Conservation (phyloP, 2,797 vertebrate species). For the Enteromius trimaculatus region DNA sequence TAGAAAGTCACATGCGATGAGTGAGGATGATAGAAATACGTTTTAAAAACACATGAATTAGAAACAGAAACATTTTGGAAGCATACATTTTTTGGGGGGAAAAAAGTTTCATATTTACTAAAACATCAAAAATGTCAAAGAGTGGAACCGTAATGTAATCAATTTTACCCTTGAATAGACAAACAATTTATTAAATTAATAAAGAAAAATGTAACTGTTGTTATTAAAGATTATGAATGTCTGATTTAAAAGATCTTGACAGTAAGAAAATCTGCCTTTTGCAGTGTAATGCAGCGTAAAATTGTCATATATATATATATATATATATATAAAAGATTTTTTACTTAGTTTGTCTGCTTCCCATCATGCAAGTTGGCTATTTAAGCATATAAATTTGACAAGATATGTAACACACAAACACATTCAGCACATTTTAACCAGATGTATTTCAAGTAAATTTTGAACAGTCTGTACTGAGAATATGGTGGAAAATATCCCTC, state of each 20-base stretch:
- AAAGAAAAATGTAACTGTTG: not conserved
- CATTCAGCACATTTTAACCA: not conserved
- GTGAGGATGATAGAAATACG: not conserved
- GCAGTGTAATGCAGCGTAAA: not conserved
- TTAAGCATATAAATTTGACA: not conserved
- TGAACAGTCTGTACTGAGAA: not conserved
- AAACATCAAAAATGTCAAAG: not conserved
- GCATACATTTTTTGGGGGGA: not conserved
- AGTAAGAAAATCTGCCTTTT: not conserved
- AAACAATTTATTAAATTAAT: not conserved
- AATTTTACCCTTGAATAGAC: not conserved
- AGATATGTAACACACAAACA: not conserved
- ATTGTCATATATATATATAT: not conserved
- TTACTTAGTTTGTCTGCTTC: not conserved
- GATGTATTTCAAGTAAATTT: not conserved
- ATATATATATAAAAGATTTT: not conserved
- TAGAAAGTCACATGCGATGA: not conserved
- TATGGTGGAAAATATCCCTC: not conserved
- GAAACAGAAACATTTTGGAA: not conserved
- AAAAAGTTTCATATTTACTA: not conserved
- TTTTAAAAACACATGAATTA: not conserved
- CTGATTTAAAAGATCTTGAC: not conserved
- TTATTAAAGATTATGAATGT: not conserved
- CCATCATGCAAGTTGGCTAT: not conserved
- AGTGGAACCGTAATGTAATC: not conserved